Base-by-base conservation (phyloP, 2,113 vertebrate genomes). In the Otolemur garnettii region DNA sequence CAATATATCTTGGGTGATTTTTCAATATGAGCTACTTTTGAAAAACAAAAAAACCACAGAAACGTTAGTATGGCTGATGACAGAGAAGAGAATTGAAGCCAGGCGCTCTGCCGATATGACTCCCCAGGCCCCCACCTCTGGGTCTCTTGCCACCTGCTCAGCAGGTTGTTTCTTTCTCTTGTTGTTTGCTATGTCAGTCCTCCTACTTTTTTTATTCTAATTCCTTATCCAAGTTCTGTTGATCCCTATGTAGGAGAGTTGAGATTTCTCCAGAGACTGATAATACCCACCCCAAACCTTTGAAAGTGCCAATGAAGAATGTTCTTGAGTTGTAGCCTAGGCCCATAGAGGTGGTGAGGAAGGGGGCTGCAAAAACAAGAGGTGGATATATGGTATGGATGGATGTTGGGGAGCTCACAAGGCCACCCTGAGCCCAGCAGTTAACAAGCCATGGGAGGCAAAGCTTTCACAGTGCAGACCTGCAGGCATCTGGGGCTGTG, bases 41-140 rank as follows among this genome's bases (percentile, higher is more conserved):
- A 91, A 93, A 96, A 96, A 72, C 75, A 94, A 33, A 55, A 95
- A 95, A 93, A 77, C 60, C 93, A 86, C 89, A 86, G 93, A 66
- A 86, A 71, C 15, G 2, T 75, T 75, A 4, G 68, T 26, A 2
- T 14, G 13, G 60, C 35, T 86, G 72, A 7, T 19, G 45, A 22
- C 64, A 22, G 53, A 30, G 11, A 30, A 5, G 68, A 17, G 11
- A 72, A 35, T 6, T 71, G 75, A 45, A 22, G n/a, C 59, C 3
- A 0, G 0, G 4, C 7, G 0, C 30, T 12, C 60, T 42, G 26
- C 15, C 2, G 0, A 1, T 1, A 0, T 5, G 71, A 38, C 30
- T 33, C 19, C 72, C 0, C 0, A 2, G 35, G 35, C 10, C 50
- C 21, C 38, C 10, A 11, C 38, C 28, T 68, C 24, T 57, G 14